A percentile compares a stretch with the other conserved stretches of the same genome.
These are phyloP conservation scores for Andricus grossulariae DNA, from an alignment of 1,140 invertebrate genomes.

Conservation along the genomic window DNA sequence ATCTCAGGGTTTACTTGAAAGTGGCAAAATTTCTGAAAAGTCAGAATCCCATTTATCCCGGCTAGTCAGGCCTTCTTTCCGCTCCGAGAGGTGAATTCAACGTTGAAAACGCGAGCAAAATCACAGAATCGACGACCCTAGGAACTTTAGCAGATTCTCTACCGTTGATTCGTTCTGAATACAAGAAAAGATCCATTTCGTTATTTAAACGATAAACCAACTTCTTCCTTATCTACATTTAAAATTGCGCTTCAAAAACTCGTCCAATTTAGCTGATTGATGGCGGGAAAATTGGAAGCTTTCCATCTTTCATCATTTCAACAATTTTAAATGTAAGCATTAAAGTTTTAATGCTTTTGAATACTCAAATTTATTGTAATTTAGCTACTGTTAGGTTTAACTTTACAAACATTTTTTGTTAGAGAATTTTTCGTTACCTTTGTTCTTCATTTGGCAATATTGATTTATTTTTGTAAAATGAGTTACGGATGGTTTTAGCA, in stretches of 20 bases:
- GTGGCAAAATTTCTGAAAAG: constrained; percentile 61
- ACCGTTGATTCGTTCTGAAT: background rate
- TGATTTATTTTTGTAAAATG: no score
- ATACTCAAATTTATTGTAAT: no score
- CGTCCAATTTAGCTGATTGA: background rate
- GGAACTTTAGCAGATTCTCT: background rate
- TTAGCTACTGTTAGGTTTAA: no score
- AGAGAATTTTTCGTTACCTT: no score
- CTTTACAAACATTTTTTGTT: no score
- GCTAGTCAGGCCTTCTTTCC: constrained; percentile 40
- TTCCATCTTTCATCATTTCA: no score
- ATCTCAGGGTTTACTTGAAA: constrained; percentile 42
- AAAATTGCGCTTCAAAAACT: background rate
- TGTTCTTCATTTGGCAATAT: no score
- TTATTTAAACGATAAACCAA: background rate
- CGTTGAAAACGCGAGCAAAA: constrained; percentile 32
- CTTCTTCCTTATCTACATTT: background rate
- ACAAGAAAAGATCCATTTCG: background rate
- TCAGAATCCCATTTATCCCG: constrained; percentile 46
- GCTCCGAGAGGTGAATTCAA: constrained; percentile 11
- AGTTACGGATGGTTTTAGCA: no score
- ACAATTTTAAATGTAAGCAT: no score
- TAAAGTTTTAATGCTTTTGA: no score
- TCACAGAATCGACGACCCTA: background rate
- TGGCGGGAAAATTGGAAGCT: background rate